Percentiles rank a stretch among this genome's conserved stretches.
These are phyloP conservation scores for Amphipyra tragopoginis DNA, from an alignment of 2,888 invertebrate species.

Conservation along the genomic window DNA sequence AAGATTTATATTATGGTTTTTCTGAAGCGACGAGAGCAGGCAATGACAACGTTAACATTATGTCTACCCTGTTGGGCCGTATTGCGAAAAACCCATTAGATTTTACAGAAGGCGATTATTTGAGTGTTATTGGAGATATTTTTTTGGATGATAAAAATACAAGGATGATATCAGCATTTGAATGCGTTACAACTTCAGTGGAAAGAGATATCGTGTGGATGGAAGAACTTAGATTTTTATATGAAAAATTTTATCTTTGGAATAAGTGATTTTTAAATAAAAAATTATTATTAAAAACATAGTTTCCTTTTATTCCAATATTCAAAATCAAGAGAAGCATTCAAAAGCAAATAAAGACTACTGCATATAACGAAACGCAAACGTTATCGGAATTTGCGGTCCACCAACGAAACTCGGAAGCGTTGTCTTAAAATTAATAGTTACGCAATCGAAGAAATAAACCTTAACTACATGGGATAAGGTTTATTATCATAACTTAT, in stretches of 20 bases:
- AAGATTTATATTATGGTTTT: conserved; percentile 70
- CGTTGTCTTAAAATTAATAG: too few species aligned
- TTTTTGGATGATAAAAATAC: conserved; percentile 76
- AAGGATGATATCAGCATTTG: conserved; percentile 80
- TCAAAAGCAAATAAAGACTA: too few species aligned
- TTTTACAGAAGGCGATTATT: conserved; percentile 74
- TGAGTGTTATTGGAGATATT: conserved; percentile 80
- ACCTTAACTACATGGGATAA: too few species aligned
- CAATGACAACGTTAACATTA: conserved; percentile 71
- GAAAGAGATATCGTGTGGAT: conserved; percentile 83
- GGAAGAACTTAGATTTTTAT: conserved; percentile 81
- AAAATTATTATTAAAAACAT: background rate
- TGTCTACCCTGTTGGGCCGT: conserved; percentile 74
- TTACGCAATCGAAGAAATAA: too few species aligned
- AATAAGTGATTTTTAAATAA: conserved; percentile 41
- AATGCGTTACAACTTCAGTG: conserved; percentile 72
- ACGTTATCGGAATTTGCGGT: background rate
- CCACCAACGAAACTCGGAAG: too few species aligned
- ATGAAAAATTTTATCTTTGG: conserved; percentile 81
- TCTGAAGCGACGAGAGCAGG: conserved; percentile 67
- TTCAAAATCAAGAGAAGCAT: too few species aligned
- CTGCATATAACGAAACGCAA: too few species aligned
- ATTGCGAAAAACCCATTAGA: conserved; percentile 67
- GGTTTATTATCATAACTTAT: too few species aligned
- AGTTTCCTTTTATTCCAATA: too few species aligned